Evolutionary conservation across 2,113 vertebrate species (phyloP), one percentile per base, ranked within the genome.

Genomic region (Gracilinanus agilis): DNA sequence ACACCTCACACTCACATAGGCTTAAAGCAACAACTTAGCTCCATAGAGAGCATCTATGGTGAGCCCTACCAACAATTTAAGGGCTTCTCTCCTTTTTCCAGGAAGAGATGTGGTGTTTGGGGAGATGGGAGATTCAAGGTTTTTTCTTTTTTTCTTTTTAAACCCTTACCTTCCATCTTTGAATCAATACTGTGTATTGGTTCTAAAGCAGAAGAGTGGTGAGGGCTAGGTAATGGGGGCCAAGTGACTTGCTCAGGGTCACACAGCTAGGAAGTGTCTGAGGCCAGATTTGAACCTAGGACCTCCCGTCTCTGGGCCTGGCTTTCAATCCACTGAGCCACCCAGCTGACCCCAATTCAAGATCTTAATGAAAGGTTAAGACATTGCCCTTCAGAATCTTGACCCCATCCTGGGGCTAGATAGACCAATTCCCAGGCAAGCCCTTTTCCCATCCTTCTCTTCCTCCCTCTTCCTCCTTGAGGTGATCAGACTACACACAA

Each of bases 101-200:
- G 29, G 53, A 16, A 44, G 21, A 49, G 7, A 13, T 3, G 0
- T n/a, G 21, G 29, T 0, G 0, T 23, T 49, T 16, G 21, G 12
- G 83, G 23, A 93, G n/a, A 24, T 49, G 49, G 49, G 49, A 49
- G 49, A 49, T 49, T 49, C 49, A 49, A 5, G 2, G 49, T 49
- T 5, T 49, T 49, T 49, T n/a, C n/a, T n/a, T 49, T 49, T 49
- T 49, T 49, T 49, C 49, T 49, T 49, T 49, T 49, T 49, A 49
- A 49, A 49, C 49, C 49, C 49, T 49, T 49, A 49, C 49, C 49
- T 49, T 49, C 5, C 49, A 49, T 49, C 49, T 49, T 49, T 3
- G 49, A 49, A 49, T 49, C 49, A 49, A 49, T 49, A 49, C 49
- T 49, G 2, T 49, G 49, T 49, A 49, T 49, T 49, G 49, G 49